Percentiles rank a stretch among this genome's conserved stretches.
phyloP scores from a whole-genome alignment of 2,888 invertebrate genomes.

The Diogma glabrata region DNA sequence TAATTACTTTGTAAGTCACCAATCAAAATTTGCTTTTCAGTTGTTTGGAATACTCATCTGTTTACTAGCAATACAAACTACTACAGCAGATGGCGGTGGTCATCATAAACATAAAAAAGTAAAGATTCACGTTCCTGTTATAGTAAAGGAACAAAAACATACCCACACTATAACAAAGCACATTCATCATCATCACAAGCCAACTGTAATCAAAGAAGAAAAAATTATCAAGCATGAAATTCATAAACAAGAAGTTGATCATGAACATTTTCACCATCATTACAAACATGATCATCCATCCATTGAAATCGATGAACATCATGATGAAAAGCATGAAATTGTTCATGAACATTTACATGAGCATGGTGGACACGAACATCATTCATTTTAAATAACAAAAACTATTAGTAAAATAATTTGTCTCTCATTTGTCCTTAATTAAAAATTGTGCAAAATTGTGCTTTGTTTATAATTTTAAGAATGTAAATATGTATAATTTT shows the following conservation, averaged over 20 bases:
- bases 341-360: background rate
- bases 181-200: constrained; percentile 36
- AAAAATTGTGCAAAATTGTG: no score
- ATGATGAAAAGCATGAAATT: constrained; percentile 2
- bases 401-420: no score
- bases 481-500: no score
- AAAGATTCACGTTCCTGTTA: constrained; percentile 33
- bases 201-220: constrained; percentile 35
- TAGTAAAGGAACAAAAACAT: constrained; percentile 35
- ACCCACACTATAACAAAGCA: constrained; percentile 35
- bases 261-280: constrained; percentile 34
- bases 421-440: no score
- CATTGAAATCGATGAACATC: constrained; percentile 9
- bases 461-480: no score
- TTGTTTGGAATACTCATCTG: constrained; percentile 3
- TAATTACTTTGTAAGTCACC: background rate
- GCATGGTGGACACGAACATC: background rate
- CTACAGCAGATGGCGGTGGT: constrained; percentile 15
- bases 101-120: constrained; percentile 33
- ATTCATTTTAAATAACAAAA: no score
- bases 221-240: constrained; percentile 34
- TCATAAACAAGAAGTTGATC: constrained; percentile 25
- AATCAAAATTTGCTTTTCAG: background rate
- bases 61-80: background rate
- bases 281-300: constrained; percentile 20